Evolutionary conservation across 2,797 vertebrate species (phyloP), one percentile per base, ranked within the genome.

Genomic region (Potorous gilbertii): DNA sequence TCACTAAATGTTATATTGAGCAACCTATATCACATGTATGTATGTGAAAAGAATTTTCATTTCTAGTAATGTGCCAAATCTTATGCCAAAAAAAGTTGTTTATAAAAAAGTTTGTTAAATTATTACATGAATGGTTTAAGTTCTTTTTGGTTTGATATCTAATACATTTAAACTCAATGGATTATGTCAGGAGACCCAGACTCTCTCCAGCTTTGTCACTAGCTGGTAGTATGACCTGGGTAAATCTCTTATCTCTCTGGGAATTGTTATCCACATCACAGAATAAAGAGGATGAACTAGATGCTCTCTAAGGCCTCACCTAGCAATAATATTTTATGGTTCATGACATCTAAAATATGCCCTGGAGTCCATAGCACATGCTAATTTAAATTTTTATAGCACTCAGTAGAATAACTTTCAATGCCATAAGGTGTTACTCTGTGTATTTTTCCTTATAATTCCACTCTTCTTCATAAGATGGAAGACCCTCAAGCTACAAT

Each of bases 331-430:
- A 40, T 40, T 74, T 81, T 81, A 81, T 93, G 93, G 90, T 94
- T 56, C 28, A 14, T 54, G 11, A 14, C 46, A 46, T 92, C 56
- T 52, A 93, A 96, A 97, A 91, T 94, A 90, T 40, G 31, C 21
- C 28, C 62, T 90, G 56, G 74, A 18, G 28, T 54, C 28, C 94
- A 5, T 27, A 31, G 94, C 92, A 90, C 29, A 46, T 74, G 52
- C 6, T 94, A 24, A 94, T 52, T 92, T 90, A 56, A 21, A 56
- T 93, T n/a, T 93, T 81, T 81, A 46, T 40, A 81, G 62, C 40
- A 28, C 87, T 93, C 91, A 14, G 1, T 6, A 92, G n/a, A 29
- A 92, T 89, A 93, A 91, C 46, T 87, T n/a, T 13, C 46, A 0
- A 55, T 54, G 52, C 92, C n/a, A 31, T 56, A 18, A 95, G 5